Evolutionary conservation across 2,797 vertebrate genomes (phyloP), one percentile per base, ranked within the genome.

Genomic region (Todus mexicanus): DNA sequence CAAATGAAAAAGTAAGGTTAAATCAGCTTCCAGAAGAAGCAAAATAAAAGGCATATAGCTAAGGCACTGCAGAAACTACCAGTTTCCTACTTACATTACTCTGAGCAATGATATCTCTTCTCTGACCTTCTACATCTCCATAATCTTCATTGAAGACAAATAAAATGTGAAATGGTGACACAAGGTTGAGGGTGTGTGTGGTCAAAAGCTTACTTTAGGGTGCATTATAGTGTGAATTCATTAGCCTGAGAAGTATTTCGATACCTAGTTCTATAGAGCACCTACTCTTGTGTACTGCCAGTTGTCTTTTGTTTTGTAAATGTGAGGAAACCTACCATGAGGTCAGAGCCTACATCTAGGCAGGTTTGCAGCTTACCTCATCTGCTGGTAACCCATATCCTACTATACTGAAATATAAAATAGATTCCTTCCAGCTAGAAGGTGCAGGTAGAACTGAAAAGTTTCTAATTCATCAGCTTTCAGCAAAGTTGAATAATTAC

Each of bases 371-470:
- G 27, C 42, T 71, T 64, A 35, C 38, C 15, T 86, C 21, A 37
- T 71, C 13, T 16, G 18, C 15, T 33, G 43, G 5, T 61, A 83
- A 22, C 29, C 77, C 23, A 2, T 8, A 9, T 14, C 23, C 18
- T 83, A 80, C 31, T 63, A 40, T 73, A 61, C 29, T 26, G 27
- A 93, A 90, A 68, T 71, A 27, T 31, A 5, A 42, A 86, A 43
- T 45, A 31, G 37, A 35, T 79, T 91, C 26, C 18, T 73, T 68
- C 35, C 8, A 90, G 74, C 83, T n/a, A 47, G 94, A 94, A 94
- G 66, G 75, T 83, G 79, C 61, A 86, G 88, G 90, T 89, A 84
- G 88, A 96, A 92, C 94, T 33, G 27, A 89, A 96, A 95, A 75
- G 40, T 73, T 81, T 89, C 42, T 66, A 47, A 48, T 90, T 94